Conservation (phyloP, 2,797 vertebrate genomes). For the Pangasius djambal region DNA sequence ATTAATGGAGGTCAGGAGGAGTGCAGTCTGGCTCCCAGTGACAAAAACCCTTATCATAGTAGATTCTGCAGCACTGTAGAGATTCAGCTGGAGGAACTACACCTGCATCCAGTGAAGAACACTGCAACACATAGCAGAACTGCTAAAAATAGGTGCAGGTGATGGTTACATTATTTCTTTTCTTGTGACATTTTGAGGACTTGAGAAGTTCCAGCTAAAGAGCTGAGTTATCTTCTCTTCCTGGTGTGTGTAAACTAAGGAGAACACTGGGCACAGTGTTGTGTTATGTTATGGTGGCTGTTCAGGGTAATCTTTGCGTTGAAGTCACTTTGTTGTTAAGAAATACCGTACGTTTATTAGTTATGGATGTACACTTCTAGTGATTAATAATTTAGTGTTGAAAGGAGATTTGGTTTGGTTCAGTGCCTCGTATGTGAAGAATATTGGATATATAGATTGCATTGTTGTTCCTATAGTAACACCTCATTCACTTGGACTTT, state of each 20-base stretch:
- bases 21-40: constrained; percentile 45
- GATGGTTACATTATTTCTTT: constrained; percentile 57
- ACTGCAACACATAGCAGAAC: constrained; percentile 46
- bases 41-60: constrained; percentile 39
- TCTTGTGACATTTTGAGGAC: constrained; percentile 61
- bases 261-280: constrained; percentile 4
- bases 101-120: constrained; percentile 66
- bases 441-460: background rate
- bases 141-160: constrained; percentile 64
- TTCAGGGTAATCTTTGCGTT: background rate
- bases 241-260: constrained; percentile 18
- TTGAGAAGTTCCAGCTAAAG: constrained; percentile 35
- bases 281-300: background rate
- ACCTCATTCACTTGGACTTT: background rate
- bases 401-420: background rate
- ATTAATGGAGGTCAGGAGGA: constrained; percentile 41
- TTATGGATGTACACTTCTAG: background rate
- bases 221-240: constrained; percentile 31
- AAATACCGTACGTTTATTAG: background rate
- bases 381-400: background rate
- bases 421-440: background rate
- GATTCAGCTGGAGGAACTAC: constrained; percentile 58
- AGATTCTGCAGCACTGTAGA: constrained; percentile 34
- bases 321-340: background rate
- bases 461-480: background rate